phyloP scores from a whole-genome alignment of 2,797 vertebrate genomes.

The Scolopax rusticola region DNA sequence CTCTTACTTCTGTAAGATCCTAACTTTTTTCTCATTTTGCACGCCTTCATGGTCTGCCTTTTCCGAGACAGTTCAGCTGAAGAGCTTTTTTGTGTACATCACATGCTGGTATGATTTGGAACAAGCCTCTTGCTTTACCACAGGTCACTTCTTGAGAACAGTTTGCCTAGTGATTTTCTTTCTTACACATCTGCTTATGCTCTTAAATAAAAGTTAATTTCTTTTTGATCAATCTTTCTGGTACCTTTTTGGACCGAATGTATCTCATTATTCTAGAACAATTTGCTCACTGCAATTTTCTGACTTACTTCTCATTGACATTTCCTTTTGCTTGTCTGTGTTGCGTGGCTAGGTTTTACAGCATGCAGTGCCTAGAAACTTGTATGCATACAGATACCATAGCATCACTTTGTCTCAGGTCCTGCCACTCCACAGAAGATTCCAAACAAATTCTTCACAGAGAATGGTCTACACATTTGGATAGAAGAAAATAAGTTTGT shows the following conservation, averaged over 20 bases:
- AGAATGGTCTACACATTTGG: not conserved
- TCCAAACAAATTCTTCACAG: slow-evolving; percentile 9
- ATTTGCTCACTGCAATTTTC: slow-evolving; percentile 10
- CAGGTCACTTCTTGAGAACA: not conserved
- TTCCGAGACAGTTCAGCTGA: not conserved
- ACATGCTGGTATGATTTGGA: not conserved
- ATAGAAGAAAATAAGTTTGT: slow-evolving; percentile 1
- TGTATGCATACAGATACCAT: not conserved
- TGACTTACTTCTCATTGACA: slow-evolving; percentile 1
- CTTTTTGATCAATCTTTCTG: not conserved
- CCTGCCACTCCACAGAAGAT: not conserved
- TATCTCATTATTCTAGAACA: slow-evolving; percentile 20
- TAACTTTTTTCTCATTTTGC: not conserved
- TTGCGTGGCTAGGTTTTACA: not conserved
- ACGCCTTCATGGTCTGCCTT: not conserved
- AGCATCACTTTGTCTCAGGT: slow-evolving; percentile 30
- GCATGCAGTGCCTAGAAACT: not conserved
- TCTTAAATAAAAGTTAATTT: slow-evolving; percentile 18
- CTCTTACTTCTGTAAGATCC: not conserved
- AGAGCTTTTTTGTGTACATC: not conserved
- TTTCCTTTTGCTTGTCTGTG: slow-evolving; percentile 28
- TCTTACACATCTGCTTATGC: not conserved
- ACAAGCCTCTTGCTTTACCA: not conserved
- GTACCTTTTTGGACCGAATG: not conserved
- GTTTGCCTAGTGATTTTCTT: slow-evolving; percentile 26